A percentile compares a stretch with the other conserved stretches of the same genome.
Conservation (phyloP, 2,113 vertebrate species). For the Crocuta crocuta region DNA sequence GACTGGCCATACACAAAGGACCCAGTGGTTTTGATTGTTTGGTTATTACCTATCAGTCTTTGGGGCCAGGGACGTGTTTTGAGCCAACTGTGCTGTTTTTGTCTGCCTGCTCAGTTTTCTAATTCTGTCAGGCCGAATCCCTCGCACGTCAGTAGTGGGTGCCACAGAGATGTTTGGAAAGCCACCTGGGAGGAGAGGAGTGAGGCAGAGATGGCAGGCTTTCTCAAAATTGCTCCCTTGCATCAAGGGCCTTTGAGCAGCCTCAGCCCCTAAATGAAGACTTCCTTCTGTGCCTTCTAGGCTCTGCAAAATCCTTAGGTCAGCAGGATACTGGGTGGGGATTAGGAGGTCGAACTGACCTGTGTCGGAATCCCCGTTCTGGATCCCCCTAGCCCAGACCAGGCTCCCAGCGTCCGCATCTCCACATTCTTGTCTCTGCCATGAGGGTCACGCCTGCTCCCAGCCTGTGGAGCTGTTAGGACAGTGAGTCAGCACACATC, state of each 20-base stretch:
- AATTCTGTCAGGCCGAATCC: not conserved
- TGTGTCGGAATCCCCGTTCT: not conserved
- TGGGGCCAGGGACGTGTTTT: not conserved
- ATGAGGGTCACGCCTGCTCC: not conserved
- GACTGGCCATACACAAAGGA: not conserved
- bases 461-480: not conserved
- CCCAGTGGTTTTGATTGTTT: not conserved
- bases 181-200: not conserved
- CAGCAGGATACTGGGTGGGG: not conserved
- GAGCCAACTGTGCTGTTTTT: not conserved
- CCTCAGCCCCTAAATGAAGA: not conserved
- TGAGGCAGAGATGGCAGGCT: not conserved
- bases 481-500: rapidly evolving
- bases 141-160: not conserved
- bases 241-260: not conserved
- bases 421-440: not conserved
- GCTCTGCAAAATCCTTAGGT: not conserved
- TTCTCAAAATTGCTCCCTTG: not conserved
- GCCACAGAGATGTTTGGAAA: not conserved
- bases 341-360: not conserved
- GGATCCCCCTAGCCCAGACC: not conserved
- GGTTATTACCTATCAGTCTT: not conserved
- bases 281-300: not conserved
- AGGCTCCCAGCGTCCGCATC: not conserved
- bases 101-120: not conserved